Evolutionary conservation across 2,888 invertebrate genomes (phyloP).

Genomic region (Diplolepis rosae): DNA sequence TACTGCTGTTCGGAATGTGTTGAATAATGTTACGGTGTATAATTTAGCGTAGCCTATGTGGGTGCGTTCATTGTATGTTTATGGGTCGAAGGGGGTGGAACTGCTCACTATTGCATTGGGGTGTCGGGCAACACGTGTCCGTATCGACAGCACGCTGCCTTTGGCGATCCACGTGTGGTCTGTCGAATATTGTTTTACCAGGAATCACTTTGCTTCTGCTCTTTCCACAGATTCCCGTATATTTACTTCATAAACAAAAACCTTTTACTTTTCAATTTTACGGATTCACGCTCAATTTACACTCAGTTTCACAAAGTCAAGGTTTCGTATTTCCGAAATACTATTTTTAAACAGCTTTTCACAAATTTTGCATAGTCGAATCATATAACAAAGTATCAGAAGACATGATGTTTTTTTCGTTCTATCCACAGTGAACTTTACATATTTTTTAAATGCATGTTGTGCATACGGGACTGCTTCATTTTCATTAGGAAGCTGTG

Average conservation of each 20-base stretch:
- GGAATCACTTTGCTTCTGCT: conserved; percentile 37
- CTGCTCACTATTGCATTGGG: conserved; percentile 47
- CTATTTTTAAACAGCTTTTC: too few relatives aligned
- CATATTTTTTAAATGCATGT: too few relatives aligned
- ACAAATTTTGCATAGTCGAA: too few relatives aligned
- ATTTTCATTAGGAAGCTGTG: too few relatives aligned
- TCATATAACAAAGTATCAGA: too few relatives aligned
- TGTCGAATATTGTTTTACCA: conserved; percentile 48
- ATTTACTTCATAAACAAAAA: conserved; percentile 26
- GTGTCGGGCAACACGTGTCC: conserved; percentile 65
- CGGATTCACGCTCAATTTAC: not conserved
- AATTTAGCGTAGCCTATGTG: conserved; percentile 63
- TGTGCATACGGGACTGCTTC: too few relatives aligned
- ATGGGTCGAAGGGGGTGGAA: conserved; percentile 54
- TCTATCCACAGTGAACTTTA: too few relatives aligned
- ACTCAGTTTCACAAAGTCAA: not conserved
- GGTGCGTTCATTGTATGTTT: conserved; percentile 64
- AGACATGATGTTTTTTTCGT: too few relatives aligned
- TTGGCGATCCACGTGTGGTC: conserved; percentile 66
- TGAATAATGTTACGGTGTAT: conserved; percentile 62
- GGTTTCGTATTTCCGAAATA: not conserved
- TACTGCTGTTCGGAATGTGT: conserved; percentile 54
- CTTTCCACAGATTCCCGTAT: conserved; percentile 15
- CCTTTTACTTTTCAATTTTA: conserved; percentile 9
- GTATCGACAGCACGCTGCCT: conserved; percentile 66